phyloP scores from a whole-genome alignment of 2,113 vertebrate species.

The Bolborhynchus lineola region DNA sequence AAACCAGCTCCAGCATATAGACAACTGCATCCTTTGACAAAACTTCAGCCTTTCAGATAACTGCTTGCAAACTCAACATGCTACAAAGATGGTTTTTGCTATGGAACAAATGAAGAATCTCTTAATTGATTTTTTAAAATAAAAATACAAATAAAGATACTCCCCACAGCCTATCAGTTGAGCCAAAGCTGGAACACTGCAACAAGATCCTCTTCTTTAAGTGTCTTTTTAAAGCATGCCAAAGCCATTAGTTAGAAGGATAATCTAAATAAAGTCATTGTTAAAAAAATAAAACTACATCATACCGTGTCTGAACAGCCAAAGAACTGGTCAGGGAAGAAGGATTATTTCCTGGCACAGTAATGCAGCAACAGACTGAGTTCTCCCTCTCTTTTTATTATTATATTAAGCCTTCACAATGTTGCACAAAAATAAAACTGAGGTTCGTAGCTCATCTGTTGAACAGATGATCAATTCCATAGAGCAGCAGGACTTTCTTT shows the following conservation, averaged over 20 bases:
- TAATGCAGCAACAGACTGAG: neutral
- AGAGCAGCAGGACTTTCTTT: neutral
- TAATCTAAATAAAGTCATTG: constrained; percentile 41
- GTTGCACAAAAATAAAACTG: neutral
- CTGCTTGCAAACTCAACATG: neutral
- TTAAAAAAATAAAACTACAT: constrained; percentile 30
- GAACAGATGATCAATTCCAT: neutral
- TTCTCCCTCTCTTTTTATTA: neutral
- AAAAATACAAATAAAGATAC: neutral
- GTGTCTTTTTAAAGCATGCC: neutral
- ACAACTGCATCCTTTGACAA: neutral
- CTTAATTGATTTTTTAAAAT: neutral
- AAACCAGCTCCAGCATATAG: neutral
- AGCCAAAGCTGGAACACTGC: neutral
- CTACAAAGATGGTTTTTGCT: neutral
- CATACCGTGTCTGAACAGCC: neutral
- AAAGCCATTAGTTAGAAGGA: constrained; percentile 22
- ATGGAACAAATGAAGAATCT: neutral
- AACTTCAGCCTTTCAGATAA: neutral
- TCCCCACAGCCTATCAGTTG: neutral
- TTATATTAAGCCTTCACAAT: neutral
- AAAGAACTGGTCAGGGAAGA: neutral
- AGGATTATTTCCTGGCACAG: constrained; percentile 11
- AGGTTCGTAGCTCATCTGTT: neutral
- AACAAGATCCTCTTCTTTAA: neutral